Evolutionary conservation across 1,140 invertebrate species (phyloP).

Genomic region (Arctopsyche grandis): DNA sequence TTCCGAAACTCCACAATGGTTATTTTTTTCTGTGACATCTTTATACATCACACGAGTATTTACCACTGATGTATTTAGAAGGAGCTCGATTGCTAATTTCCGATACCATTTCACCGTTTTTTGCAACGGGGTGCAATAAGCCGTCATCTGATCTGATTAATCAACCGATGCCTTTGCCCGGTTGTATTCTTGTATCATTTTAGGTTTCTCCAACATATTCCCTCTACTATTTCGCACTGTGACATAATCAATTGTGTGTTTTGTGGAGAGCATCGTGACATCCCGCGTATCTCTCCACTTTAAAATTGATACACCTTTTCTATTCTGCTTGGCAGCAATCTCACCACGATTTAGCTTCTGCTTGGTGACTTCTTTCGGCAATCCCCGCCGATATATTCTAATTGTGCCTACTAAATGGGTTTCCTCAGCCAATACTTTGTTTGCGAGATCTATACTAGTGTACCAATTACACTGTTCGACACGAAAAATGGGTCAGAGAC

Average conservation of each 20-base stretch:
- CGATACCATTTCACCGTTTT: slow-evolving; percentile 56
- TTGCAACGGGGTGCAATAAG: slow-evolving; percentile 45
- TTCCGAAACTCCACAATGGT: slow-evolving; percentile 26
- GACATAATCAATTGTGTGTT: slow-evolving; percentile 45
- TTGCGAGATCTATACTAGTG: slow-evolving; percentile 54
- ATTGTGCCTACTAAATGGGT: slow-evolving; percentile 56
- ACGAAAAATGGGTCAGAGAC: too few species aligned
- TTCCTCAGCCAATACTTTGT: slow-evolving; percentile 49
- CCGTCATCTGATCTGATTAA: slow-evolving; percentile 49
- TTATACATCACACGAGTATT: slow-evolving; percentile 46
- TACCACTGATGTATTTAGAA: slow-evolving; percentile 52
- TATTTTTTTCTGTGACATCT: slow-evolving; percentile 10
- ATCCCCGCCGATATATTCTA: slow-evolving; percentile 50
- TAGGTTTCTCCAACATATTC: slow-evolving; percentile 49
- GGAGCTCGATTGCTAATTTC: slow-evolving; percentile 56
- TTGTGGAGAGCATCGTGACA: slow-evolving; percentile 54
- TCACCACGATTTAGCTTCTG: slow-evolving; percentile 55
- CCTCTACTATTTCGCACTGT: slow-evolving; percentile 35
- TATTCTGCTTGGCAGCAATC: slow-evolving; percentile 52
- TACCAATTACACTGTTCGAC: too few species aligned
- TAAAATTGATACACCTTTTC: slow-evolving; percentile 52
- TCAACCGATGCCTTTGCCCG: slow-evolving; percentile 48
- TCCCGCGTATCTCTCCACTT: slow-evolving; percentile 56
- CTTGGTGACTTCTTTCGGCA: slow-evolving; percentile 52
- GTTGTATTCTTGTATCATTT: slow-evolving; percentile 54